phyloP scores from a whole-genome alignment of 2,113 vertebrate species.

The Corythaeola cristata region DNA sequence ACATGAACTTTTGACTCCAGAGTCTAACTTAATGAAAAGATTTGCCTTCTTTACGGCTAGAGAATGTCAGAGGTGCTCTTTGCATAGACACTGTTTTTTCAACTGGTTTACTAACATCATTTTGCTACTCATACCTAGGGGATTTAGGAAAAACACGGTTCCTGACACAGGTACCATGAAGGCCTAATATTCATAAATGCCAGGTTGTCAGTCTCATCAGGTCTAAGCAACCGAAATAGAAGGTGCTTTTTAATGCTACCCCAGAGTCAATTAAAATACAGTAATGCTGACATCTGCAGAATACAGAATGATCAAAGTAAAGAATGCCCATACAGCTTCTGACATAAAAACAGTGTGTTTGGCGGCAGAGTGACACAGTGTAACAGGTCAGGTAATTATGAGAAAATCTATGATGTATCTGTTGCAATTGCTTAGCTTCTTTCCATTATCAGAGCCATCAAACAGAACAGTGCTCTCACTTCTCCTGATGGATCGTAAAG shows the following conservation, averaged over 20 bases:
- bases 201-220: constrained; percentile 77
- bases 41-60: neutral
- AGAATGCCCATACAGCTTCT: constrained; percentile 75
- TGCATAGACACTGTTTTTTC: neutral
- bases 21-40: constrained; percentile 43
- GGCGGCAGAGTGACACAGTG: constrained; percentile 75
- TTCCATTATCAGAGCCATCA: constrained; percentile 79
- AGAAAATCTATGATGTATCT: constrained; percentile 80
- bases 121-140: constrained; percentile 42
- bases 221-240: constrained; percentile 67
- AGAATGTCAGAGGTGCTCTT: constrained; percentile 4
- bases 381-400: constrained; percentile 88
- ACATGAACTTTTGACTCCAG: constrained; percentile 6
- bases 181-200: constrained; percentile 71
- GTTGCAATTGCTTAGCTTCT: constrained; percentile 76
- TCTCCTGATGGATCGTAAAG: constrained; percentile 70
- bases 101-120: constrained; percentile 13
- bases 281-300: constrained; percentile 80
- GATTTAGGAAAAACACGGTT: constrained; percentile 57
- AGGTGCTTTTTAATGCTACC: constrained; percentile 77
- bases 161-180: constrained; percentile 55
- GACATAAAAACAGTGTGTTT: constrained; percentile 77
- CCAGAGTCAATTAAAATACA: constrained; percentile 85
- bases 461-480: constrained; percentile 68
- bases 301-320: constrained; percentile 77